Percentiles rank a stretch among this genome's conserved stretches.
These are phyloP conservation scores for Tokudaia tokunoshimensis DNA, from an alignment of 2,797 vertebrate species.

Conservation along the genomic window DNA sequence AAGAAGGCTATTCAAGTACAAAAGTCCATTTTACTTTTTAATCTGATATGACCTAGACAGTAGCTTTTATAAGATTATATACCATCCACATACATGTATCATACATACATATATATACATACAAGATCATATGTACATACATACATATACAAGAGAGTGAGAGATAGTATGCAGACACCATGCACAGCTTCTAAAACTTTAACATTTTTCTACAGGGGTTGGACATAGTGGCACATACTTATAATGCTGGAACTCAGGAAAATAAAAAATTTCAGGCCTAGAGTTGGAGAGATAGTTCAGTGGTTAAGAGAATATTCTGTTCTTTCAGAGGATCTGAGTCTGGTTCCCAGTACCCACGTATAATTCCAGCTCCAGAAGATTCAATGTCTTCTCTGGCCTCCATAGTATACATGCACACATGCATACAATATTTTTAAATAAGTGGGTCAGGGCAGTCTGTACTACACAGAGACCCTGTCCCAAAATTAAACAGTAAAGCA, in stretches of 20 bases:
- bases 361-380: neutral
- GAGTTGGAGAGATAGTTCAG: neutral
- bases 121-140: too few relatives aligned
- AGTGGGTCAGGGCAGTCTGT: neutral
- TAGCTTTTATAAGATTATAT: slow-evolving; percentile 9
- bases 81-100: neutral
- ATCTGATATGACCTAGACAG: neutral
- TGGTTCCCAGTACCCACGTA: neutral
- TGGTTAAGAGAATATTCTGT: neutral
- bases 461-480: neutral
- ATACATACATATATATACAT: neutral
- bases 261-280: neutral
- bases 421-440: neutral
- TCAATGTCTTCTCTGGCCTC: neutral
- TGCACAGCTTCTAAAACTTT: neutral
- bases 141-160: neutral
- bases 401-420: neutral
- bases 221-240: neutral
- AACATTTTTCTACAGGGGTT: neutral
- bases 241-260: neutral
- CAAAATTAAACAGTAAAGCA: neutral
- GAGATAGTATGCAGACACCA: neutral
- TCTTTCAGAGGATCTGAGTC: neutral
- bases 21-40: slow-evolving; percentile 67
- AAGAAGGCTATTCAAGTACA: neutral